These are phyloP conservation scores for Stenurella melanura DNA, from an alignment of 2,888 invertebrate species.

Conservation along the genomic window DNA sequence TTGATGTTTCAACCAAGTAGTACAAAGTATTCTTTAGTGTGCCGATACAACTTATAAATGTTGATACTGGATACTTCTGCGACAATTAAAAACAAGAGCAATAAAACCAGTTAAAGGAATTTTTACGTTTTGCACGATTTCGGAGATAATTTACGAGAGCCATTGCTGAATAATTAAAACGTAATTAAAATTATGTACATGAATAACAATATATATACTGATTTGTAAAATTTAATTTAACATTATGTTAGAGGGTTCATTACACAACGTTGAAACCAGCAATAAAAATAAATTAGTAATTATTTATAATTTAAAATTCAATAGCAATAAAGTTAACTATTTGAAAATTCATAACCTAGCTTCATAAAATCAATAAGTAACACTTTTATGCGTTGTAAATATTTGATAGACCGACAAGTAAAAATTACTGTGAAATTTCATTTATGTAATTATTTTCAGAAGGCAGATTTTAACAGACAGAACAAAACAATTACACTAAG, in stretches of 20 bases:
- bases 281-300: constrained; percentile 42
- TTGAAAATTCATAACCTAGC: constrained; percentile 19
- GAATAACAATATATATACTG: constrained; percentile 40
- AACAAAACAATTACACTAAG: neutral
- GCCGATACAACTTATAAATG: neutral
- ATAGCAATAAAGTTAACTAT: constrained; percentile 17
- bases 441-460: neutral
- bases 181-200: constrained; percentile 46
- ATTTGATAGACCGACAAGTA: neutral
- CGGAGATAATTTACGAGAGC: constrained; percentile 26
- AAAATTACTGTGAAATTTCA: neutral
- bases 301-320: constrained; percentile 33
- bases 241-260: constrained; percentile 24
- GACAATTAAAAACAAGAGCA: neutral
- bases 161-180: constrained; percentile 43
- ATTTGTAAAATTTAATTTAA: constrained; percentile 42
- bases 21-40: neutral
- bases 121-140: neutral
- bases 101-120: neutral
- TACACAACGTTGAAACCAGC: constrained; percentile 15
- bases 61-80: neutral
- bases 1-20: neutral
- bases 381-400: constrained; percentile 18
- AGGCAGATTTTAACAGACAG: neutral
- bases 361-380: constrained; percentile 12